phyloP scores from a whole-genome alignment of 2,113 vertebrate species.

The Elanoides forficatus region DNA sequence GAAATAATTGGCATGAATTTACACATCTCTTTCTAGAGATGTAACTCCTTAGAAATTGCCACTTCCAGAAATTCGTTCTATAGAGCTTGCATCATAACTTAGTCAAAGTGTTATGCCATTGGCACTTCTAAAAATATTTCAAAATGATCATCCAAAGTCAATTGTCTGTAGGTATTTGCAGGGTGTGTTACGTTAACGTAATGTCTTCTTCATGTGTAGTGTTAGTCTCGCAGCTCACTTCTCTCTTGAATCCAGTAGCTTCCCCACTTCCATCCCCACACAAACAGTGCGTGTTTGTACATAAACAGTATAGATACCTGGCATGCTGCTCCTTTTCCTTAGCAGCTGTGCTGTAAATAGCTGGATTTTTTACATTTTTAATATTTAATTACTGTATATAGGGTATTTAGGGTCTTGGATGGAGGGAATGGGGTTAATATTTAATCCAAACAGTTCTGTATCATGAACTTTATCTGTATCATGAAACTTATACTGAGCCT shows the following conservation, averaged over 20 bases:
- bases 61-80: neutral
- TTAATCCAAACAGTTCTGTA: neutral
- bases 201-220: neutral
- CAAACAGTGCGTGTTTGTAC: neutral
- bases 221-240: neutral
- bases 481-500: neutral
- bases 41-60: neutral
- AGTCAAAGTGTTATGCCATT: neutral
- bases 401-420: neutral
- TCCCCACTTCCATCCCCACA: neutral
- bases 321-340: neutral
- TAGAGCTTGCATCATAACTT: neutral
- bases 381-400: neutral
- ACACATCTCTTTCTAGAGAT: neutral
- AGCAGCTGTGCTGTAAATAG: neutral
- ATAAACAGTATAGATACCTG: neutral
- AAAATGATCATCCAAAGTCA: neutral
- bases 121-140: neutral
- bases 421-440: neutral
- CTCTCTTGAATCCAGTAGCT: neutral
- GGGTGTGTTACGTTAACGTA: fast-evolving
- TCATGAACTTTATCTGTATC: too few species aligned
- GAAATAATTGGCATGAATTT: neutral
- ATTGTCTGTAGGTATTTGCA: neutral
- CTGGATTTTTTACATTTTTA: neutral